phyloP scores from a whole-genome alignment of 1,140 invertebrate species.

The Manduca sexta region DNA sequence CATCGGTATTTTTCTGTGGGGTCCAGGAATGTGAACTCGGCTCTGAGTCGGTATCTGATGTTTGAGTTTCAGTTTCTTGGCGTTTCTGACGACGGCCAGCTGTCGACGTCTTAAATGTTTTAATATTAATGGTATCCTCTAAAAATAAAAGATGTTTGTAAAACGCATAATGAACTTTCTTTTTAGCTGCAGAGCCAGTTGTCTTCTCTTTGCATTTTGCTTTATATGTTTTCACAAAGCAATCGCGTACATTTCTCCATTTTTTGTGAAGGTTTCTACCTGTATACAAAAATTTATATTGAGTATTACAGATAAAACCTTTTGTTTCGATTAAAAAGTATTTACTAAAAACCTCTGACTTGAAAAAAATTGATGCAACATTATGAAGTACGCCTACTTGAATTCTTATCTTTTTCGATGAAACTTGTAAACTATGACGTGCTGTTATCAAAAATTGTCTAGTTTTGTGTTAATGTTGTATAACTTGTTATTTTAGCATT shows the following conservation, averaged over 20 bases:
- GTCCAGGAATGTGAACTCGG: background rate
- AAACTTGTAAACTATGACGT: background rate
- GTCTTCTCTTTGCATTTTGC: background rate
- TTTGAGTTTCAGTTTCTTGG: too few relatives aligned
- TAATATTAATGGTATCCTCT: constrained; percentile 2
- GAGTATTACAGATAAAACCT: background rate
- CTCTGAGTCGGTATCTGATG: background rate
- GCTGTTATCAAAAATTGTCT: too few relatives aligned
- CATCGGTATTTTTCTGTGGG: constrained; percentile 5
- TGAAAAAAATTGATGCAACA: background rate
- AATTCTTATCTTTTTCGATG: background rate
- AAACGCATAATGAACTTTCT: background rate
- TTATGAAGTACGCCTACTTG: background rate
- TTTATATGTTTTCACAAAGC: background rate
- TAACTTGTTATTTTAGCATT: too few relatives aligned
- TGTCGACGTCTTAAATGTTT: background rate
- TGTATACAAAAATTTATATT: background rate
- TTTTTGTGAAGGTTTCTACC: background rate
- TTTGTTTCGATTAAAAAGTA: too few relatives aligned
- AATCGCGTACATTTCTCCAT: background rate
- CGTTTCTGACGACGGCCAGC: background rate
- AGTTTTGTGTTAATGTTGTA: too few relatives aligned
- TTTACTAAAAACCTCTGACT: background rate
- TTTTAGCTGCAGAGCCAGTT: background rate
- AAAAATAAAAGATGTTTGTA: constrained; percentile 5